A percentile compares a stretch with the other conserved stretches of the same genome.
These are phyloP conservation scores for Agrochola litura DNA, from an alignment of 2,888 invertebrate species.

Conservation along the genomic window DNA sequence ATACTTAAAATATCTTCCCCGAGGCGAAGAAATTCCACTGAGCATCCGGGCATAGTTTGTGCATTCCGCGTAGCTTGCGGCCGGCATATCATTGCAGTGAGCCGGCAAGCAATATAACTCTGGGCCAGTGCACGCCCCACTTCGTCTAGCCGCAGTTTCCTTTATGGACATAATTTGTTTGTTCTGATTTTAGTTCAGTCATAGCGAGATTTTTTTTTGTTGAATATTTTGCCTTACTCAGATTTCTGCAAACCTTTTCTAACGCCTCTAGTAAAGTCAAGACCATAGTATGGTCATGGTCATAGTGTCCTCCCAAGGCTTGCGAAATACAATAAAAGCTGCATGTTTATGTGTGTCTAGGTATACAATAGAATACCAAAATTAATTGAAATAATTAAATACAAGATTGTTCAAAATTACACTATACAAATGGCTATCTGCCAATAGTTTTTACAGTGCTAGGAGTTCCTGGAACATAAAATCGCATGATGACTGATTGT, in stretches of 20 bases:
- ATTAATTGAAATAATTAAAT: too few relatives aligned
- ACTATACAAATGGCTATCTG: too few relatives aligned
- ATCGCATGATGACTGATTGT: too few relatives aligned
- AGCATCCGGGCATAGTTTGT: constrained; percentile 77
- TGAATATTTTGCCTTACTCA: constrained; percentile 1
- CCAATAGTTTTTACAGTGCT: too few relatives aligned
- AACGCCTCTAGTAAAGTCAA: too few relatives aligned
- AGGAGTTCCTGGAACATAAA: too few relatives aligned
- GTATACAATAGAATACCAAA: too few relatives aligned
- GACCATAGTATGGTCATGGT: not conserved
- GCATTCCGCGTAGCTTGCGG: constrained; percentile 77
- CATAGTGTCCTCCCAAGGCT: too few relatives aligned
- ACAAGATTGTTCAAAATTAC: too few relatives aligned
- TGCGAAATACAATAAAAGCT: too few relatives aligned
- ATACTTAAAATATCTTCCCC: constrained; percentile 76
- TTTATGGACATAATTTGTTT: constrained; percentile 70
- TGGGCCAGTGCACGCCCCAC: constrained; percentile 57
- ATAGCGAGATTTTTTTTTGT: constrained; percentile 20
- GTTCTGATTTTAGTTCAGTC: constrained; percentile 54
- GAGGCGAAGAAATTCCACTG: constrained; percentile 74
- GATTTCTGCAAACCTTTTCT: not conserved
- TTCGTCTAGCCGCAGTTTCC: constrained; percentile 66
- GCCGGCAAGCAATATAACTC: constrained; percentile 62
- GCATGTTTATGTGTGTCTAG: too few relatives aligned
- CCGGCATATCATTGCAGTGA: constrained; percentile 74